Base-by-base conservation (phyloP, 2,113 vertebrate species). In the Ariopsis seemanni region DNA sequence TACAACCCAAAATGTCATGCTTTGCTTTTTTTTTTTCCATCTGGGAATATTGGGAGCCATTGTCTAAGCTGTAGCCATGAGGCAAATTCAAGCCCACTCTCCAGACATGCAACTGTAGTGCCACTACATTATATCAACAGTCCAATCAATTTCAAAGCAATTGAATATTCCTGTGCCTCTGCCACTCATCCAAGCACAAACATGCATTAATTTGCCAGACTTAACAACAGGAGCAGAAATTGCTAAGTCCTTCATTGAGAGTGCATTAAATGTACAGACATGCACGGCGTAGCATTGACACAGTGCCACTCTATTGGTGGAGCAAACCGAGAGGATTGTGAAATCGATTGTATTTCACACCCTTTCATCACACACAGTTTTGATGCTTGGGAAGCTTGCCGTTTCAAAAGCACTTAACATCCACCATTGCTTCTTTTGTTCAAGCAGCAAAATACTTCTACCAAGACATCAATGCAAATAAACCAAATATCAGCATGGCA, bases 351-450 rank as follows among this genome's bases (percentile, higher is more conserved):
- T 93, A 91, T 95, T 96, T 95, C 94, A 95, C 94, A 95, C 93
- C 91, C 94, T 94, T 95, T 95, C 94, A 95, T 95, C 94, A 93
- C 91, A 88, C 91, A 91, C 85, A 80, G 93, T 93, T 93, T 93
- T 93, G 84, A 81, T 93, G 92, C 93, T 92, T 94, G 91, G 90
- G 94, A 94, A 90, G 95, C 94, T 95, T 92, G 91, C 94, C 92
- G 95, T 95, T 96, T 96, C 94, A 95, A 95, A 95, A 95, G 94
- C 95, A 95, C 95, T 96, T 95, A 95, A 95, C 94, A 93, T 94
- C 94, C 93, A 93, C 93, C 93, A 92, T 60, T 91, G 94, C 93
- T 57, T 34, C 94, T 94, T 96, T 95, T 95, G 94, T 95, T 95
- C 92, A 90, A 95, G 94, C 94, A 91, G 93, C 93, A 94, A 94